Base-by-base conservation (phyloP, 2,888 invertebrate genomes). In the Leptinotarsa tumamoca region DNA sequence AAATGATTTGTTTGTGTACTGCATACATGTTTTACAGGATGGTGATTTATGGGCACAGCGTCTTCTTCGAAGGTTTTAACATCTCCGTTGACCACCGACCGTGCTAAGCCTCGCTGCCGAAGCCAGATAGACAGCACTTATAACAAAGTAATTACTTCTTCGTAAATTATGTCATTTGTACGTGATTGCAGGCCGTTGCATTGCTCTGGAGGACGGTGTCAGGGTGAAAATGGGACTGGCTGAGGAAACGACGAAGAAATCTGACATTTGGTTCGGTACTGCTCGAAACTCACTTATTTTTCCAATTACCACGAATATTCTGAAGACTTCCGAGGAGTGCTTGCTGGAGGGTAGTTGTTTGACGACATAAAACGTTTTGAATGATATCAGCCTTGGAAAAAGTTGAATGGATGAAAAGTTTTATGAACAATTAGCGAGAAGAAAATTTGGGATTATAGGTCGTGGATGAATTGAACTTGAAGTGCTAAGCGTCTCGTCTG, bases 151-250 rank as follows among this genome's bases (percentile, higher is more conserved):
- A 80, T 80, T 78, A 75, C 78, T 76, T 69, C 77, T 75, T 66
- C 63, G 77, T 74, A 78, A 80, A 80, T 78, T 80, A 80, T 80
- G 78, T 78, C 77, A 78, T 77, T 80, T 78, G 75, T 77, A 80
- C 77, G 80, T 78, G 77, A 80, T 77, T 78, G 75, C 72, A 63
- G 63, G n/a, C 63, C 63, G 63, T 33, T 27, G 61, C 18, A 23
- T 15, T 18, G 18, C 18, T 4, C 54, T 15, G 23, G 23, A 23
- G 23, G 27, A 13, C 27, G 61, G 4, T 61, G 23, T 14, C 63
- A 43, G 63, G 4, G n/a, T 33, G 33, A 10, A 2, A 63, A 17
- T 63, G 43, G 63, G 63, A 63, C 15, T 63, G 63, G 43, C 63
- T 63, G 13, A 33, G 18, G 43, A 43, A 27, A 63, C 63, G 17